phyloP scores from a whole-genome alignment of 1,140 invertebrate species.

The Drepana arcuata region DNA sequence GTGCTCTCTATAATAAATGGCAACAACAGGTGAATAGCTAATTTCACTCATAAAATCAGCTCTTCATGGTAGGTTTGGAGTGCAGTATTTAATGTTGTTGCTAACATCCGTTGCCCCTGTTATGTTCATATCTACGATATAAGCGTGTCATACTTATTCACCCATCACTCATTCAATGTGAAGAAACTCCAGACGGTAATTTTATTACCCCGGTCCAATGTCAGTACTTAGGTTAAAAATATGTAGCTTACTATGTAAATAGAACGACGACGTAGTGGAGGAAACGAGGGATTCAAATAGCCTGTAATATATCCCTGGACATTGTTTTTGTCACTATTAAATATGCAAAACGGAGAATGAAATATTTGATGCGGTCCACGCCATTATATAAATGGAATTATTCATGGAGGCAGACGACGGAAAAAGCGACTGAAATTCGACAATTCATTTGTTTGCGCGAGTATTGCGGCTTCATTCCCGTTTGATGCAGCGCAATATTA shows the following conservation, averaged over 20 bases:
- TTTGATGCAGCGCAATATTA: conserved; percentile 24
- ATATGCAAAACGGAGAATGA: conserved; percentile 58
- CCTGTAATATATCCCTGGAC: conserved; percentile 41
- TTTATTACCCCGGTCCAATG: too few species aligned
- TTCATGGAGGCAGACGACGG: conserved; percentile 52
- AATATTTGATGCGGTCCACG: conserved; percentile 61
- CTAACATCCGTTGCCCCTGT: conserved; percentile 55
- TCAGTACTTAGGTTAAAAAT: too few species aligned
- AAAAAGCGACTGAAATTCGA: conserved; percentile 57
- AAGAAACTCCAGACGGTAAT: too few species aligned
- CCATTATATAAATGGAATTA: conserved; percentile 64
- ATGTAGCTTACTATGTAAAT: too few species aligned
- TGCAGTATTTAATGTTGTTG: conserved; percentile 60
- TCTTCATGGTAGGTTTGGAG: conserved; percentile 60
- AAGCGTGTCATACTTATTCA: conserved; percentile 35
- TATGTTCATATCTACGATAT: conserved; percentile 51
- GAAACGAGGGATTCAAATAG: conserved; percentile 24
- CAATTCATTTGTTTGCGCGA: conserved; percentile 56
- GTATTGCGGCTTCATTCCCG: conserved; percentile 35
- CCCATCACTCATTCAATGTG: conserved; percentile 5
- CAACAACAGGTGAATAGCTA: conserved; percentile 71
- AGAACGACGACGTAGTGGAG: conserved; percentile 11
- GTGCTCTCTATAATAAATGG: conserved; percentile 65
- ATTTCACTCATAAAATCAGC: conserved; percentile 69
- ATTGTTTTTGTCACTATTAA: conserved; percentile 55